Conservation (phyloP, 2,797 vertebrate genomes). For the Trachurus trachurus region DNA sequence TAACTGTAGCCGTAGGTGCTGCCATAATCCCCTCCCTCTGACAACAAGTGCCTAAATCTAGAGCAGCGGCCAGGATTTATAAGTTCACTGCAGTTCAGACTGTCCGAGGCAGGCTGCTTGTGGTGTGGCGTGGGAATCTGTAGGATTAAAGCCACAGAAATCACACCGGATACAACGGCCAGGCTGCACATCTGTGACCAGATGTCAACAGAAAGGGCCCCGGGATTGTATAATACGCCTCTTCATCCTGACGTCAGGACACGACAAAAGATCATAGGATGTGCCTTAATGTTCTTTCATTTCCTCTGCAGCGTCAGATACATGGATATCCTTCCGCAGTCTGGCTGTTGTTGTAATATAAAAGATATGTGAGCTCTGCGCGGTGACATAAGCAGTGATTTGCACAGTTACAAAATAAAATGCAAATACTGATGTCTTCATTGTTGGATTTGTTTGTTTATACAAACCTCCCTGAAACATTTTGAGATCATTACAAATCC, state of each 20-base stretch:
- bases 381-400: slow-evolving; percentile 33
- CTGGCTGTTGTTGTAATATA: slow-evolving; percentile 14
- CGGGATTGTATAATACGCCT: slow-evolving; percentile 44
- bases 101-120: slow-evolving; percentile 43
- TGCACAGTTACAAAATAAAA: slow-evolving; percentile 26
- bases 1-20: slow-evolving; percentile 63
- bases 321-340: slow-evolving; percentile 31
- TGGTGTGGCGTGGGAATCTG: slow-evolving; percentile 46
- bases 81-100: slow-evolving; percentile 78
- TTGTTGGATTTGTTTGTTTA: slow-evolving; percentile 4
- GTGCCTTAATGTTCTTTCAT: slow-evolving; percentile 58
- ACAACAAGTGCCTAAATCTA: slow-evolving; percentile 73
- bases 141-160: slow-evolving; percentile 51
- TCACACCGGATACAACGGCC: slow-evolving; percentile 10
- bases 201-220: slow-evolving; percentile 17
- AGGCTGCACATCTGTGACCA: slow-evolving; percentile 64
- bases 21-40: slow-evolving; percentile 71
- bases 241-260: slow-evolving; percentile 43
- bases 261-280: slow-evolving; percentile 46
- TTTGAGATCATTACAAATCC: slow-evolving; percentile 15
- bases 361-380: slow-evolving; percentile 25
- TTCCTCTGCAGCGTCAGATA: slow-evolving; percentile 56
- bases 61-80: slow-evolving; percentile 69
- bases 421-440: not conserved
- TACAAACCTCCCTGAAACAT: not conserved